Conservation (phyloP, 2,888 invertebrate species). For the Drosophila maculinotata region DNA sequence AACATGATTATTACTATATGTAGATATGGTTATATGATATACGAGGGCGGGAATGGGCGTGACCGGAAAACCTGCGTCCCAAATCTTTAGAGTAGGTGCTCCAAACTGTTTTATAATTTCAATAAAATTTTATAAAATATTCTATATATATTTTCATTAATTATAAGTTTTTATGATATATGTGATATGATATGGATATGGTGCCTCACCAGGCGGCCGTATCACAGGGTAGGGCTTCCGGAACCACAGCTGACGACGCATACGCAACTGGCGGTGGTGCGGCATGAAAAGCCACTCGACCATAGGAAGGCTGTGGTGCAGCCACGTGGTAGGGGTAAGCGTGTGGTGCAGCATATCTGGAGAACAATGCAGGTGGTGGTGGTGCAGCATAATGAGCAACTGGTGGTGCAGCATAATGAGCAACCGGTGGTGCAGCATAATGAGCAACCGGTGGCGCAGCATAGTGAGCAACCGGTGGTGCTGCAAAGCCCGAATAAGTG, state of each 20-base stretch:
- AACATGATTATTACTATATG: slow-evolving; percentile 31
- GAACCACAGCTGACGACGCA: slow-evolving; percentile 35
- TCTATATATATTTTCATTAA: too few species aligned
- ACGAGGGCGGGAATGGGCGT: too few species aligned
- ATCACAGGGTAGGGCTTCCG: slow-evolving; percentile 42
- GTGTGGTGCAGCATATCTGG: slow-evolving; percentile 6
- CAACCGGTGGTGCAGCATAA: slow-evolving; percentile 42
- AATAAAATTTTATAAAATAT: too few species aligned
- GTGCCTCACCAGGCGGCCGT: slow-evolving; percentile 50
- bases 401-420: slow-evolving; percentile 8
- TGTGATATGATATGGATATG: too few species aligned
- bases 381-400: slow-evolving; percentile 20
- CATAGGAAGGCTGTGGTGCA: not conserved
- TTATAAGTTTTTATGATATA: too few species aligned
- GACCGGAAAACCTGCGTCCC: too few species aligned
- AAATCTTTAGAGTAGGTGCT: too few species aligned
- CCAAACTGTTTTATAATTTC: too few species aligned
- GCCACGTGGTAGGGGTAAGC: slow-evolving; percentile 3
- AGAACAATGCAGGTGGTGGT: not conserved
- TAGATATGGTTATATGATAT: not conserved
- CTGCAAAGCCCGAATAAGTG: slow-evolving; percentile 62
- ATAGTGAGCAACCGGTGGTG: slow-evolving; percentile 16
- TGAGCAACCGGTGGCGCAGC: slow-evolving; percentile 17
- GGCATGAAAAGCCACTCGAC: slow-evolving; percentile 32
- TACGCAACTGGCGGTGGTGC: slow-evolving; percentile 48